Percentiles rank a stretch among this genome's conserved stretches.
These are phyloP conservation scores for Pipistrellus nathusii DNA, from an alignment of 2,797 vertebrate species.

Conservation along the genomic window DNA sequence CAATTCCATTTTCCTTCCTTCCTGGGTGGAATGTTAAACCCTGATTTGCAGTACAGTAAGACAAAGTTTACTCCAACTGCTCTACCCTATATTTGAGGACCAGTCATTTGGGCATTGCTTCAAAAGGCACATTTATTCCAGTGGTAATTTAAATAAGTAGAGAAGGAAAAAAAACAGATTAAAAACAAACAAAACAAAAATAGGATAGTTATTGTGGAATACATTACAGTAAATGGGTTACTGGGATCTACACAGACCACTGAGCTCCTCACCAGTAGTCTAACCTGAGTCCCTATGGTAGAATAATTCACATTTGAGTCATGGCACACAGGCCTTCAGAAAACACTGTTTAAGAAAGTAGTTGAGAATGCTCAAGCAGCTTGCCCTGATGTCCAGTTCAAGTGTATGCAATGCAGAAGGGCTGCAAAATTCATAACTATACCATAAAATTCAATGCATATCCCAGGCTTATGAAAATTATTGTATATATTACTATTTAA, in stretches of 20 bases:
- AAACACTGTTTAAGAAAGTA: conserved; percentile 78
- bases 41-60: conserved; percentile 48
- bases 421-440: conserved; percentile 75
- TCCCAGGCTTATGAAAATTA: conserved; percentile 81
- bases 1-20: conserved; percentile 18
- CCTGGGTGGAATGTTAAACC: conserved; percentile 51
- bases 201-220: conserved; percentile 53
- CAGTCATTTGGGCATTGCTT: conserved; percentile 77
- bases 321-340: conserved; percentile 60
- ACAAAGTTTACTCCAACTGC: conserved; percentile 8
- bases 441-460: conserved; percentile 84
- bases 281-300: conserved; percentile 75
- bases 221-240: conserved; percentile 73
- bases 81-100: conserved; percentile 60
- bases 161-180: conserved; percentile 58
- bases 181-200: conserved; percentile 26
- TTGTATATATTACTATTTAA: conserved; percentile 85
- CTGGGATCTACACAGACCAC: conserved; percentile 50
- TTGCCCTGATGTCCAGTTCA: conserved; percentile 84
- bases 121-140: conserved; percentile 79
- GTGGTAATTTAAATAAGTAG: conserved; percentile 73
- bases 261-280: conserved; percentile 60
- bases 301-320: conserved; percentile 73
- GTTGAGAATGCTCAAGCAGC: conserved; percentile 75
- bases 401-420: conserved; percentile 78